Evolutionary conservation across 2,797 vertebrate genomes (phyloP).

Genomic region (Adelosebastes latens): DNA sequence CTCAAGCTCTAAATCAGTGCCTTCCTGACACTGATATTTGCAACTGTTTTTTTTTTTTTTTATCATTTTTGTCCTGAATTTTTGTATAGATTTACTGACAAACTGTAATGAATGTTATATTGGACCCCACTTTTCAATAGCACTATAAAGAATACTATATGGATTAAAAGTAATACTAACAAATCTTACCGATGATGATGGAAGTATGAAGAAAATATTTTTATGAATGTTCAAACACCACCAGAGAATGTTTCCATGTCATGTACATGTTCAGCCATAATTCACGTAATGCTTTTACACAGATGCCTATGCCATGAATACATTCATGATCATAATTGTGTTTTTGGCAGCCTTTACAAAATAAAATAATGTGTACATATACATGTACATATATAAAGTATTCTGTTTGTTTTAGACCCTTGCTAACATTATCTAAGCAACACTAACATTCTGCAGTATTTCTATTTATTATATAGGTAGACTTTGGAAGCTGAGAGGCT

Average conservation of each 20-base stretch:
- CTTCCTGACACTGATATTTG: constrained; percentile 9
- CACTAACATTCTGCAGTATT: constrained; percentile 47
- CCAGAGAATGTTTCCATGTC: constrained; percentile 47
- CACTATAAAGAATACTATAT: constrained; percentile 9
- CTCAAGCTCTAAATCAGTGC: constrained; percentile 11
- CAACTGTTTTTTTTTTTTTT: background rate
- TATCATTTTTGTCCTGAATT: constrained; percentile 12
- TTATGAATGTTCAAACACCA: constrained; percentile 54
- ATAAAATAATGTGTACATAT: constrained; percentile 41
- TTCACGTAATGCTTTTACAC: constrained; percentile 42
- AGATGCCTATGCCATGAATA: constrained; percentile 47
- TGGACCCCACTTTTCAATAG: constrained; percentile 17
- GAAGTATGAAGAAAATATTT: constrained; percentile 24
- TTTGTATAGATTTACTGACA: constrained; percentile 25
- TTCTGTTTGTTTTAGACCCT: constrained; percentile 33
- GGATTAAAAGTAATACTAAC: constrained; percentile 6
- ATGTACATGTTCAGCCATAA: constrained; percentile 35
- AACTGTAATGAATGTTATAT: constrained; percentile 32
- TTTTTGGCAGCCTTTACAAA: constrained; percentile 46
- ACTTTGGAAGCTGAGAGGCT: constrained; percentile 31
- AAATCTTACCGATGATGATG: constrained; percentile 18
- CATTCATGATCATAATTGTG: constrained; percentile 33
- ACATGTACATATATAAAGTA: background rate
- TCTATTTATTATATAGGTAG: constrained; percentile 60
- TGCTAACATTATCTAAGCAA: constrained; percentile 28